These are phyloP conservation scores for Oxycera nigricornis DNA, from an alignment of 2,888 invertebrate genomes.

Conservation along the genomic window DNA sequence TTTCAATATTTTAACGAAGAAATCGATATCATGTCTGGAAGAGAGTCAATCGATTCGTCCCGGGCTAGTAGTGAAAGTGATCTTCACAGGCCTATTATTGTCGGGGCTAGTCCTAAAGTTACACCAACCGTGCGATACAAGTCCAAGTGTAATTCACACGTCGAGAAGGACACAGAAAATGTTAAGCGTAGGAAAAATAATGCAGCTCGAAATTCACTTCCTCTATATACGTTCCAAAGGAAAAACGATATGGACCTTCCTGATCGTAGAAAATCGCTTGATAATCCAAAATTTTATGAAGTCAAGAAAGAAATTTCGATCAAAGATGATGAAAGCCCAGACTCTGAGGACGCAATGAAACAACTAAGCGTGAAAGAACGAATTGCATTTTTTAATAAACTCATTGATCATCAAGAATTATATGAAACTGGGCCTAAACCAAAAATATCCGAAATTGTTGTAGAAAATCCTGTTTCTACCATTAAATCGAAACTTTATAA, in stretches of 20 bases:
- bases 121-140: neutral
- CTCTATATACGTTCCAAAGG: neutral
- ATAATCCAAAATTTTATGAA: too few species aligned
- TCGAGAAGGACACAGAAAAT: neutral
- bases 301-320: neutral
- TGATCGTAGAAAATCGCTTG: neutral
- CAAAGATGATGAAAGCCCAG: neutral
- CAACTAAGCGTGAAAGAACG: conserved; percentile 9
- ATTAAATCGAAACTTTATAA: conserved; percentile 3
- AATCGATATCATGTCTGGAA: conserved; percentile 5
- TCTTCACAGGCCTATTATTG: conserved; percentile 31
- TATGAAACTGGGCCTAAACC: neutral
- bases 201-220: neutral
- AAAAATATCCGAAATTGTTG: neutral
- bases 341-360: neutral
- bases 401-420: neutral
- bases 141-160: neutral
- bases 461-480: neutral
- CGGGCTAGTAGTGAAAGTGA: neutral
- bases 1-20: conserved; percentile 42
- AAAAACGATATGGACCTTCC: neutral
- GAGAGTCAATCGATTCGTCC: neutral
- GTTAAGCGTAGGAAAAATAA: neutral
- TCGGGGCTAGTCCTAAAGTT: conserved; percentile 13
- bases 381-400: conserved; percentile 20